Evolutionary conservation across 2,888 invertebrate species (phyloP).

Genomic region (Leptura quadrifasciata): DNA sequence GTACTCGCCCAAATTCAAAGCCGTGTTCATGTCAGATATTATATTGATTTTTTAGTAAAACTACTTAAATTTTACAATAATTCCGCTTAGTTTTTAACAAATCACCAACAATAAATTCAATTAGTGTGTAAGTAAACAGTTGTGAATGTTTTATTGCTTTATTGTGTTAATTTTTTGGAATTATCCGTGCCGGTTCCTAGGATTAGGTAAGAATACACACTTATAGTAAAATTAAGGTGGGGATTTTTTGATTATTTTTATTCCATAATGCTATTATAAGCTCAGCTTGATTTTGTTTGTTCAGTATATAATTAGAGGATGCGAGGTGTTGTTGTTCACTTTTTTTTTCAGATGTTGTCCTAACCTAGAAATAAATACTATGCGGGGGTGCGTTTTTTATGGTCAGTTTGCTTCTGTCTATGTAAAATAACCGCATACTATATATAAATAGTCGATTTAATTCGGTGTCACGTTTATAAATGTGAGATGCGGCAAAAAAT

Average conservation of each 20-base stretch:
- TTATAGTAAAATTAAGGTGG: conserved; percentile 43
- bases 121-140: conserved; percentile 42
- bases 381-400: conserved; percentile 32
- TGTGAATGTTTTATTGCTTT: conserved; percentile 49
- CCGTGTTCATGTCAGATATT: conserved; percentile 56
- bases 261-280: conserved; percentile 17
- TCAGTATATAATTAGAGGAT: conserved; percentile 9
- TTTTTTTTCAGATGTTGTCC: not conserved
- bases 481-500: not conserved
- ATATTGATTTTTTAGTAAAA: conserved; percentile 65
- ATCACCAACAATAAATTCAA: conserved; percentile 38
- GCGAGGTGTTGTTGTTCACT: not conserved
- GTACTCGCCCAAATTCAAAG: conserved; percentile 67
- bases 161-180: conserved; percentile 56
- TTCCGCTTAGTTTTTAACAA: conserved; percentile 47
- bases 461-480: not conserved
- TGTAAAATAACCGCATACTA: not conserved
- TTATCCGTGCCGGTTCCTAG: conserved; percentile 55
- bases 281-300: conserved; percentile 22
- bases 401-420: not conserved
- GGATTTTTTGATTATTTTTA: conserved; percentile 44
- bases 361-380: conserved; percentile 32
- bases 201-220: conserved; percentile 57
- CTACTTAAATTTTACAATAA: conserved; percentile 56
- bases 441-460: not conserved